Percentiles rank a stretch among this genome's conserved stretches.
These are phyloP conservation scores for Prietella phreatophila DNA, from an alignment of 2,113 vertebrate species.

Conservation along the genomic window DNA sequence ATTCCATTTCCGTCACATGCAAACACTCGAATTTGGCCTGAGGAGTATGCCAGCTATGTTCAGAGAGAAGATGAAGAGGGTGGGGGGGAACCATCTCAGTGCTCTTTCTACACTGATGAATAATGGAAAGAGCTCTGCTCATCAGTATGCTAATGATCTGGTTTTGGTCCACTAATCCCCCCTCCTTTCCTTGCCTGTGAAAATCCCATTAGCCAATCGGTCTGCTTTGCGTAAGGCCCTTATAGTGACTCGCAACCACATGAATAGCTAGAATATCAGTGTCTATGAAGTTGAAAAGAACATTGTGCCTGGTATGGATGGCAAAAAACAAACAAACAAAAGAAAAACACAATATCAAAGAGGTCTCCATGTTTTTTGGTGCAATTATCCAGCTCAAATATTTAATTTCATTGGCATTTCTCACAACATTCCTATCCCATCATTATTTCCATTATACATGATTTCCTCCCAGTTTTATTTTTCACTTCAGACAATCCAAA, in stretches of 20 bases:
- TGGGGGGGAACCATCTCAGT: background rate
- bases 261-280: conserved; percentile 39
- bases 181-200: conserved; percentile 36
- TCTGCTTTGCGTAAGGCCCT: conserved; percentile 31
- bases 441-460: conserved; percentile 12
- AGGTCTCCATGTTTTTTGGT: background rate
- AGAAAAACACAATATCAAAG: background rate
- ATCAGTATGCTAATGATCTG: conserved; percentile 51
- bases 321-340: conserved; percentile 9
- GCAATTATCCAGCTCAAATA: conserved; percentile 28
- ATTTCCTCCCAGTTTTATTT: conserved; percentile 13
- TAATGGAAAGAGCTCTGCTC: conserved; percentile 48
- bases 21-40: conserved; percentile 30
- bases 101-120: conserved; percentile 41
- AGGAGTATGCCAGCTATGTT: conserved; percentile 29
- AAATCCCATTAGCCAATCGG: conserved; percentile 52
- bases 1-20: conserved; percentile 32
- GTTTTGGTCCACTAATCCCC: conserved; percentile 15
- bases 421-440: conserved; percentile 2
- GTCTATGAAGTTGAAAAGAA: conserved; percentile 35
- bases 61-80: conserved; percentile 15
- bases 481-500: conserved; percentile 48
- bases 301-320: background rate
- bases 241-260: conserved; percentile 42
- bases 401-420: conserved; percentile 30